A percentile compares a stretch with the other conserved stretches of the same genome.
Conservation (phyloP, 1,140 invertebrate species). For the Drosophila albomicans region DNA sequence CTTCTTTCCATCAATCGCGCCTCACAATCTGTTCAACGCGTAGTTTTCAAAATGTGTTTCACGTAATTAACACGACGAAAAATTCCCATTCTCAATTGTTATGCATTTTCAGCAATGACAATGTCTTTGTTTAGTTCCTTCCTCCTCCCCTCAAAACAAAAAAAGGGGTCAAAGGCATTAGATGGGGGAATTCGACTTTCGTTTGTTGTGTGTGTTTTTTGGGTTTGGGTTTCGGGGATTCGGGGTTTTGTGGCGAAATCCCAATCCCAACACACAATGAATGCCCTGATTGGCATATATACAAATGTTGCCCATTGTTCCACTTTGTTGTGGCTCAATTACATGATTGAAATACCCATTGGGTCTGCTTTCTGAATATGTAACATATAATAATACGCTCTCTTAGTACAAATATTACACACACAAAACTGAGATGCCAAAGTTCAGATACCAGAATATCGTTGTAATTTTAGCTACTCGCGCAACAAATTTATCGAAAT, state of each 20-base stretch:
- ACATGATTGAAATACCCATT: conserved; percentile 23
- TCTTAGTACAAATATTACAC: not conserved
- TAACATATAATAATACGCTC: too few relatives aligned
- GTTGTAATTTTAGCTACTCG: not conserved
- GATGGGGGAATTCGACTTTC: conserved; percentile 1
- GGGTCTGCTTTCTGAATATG: not conserved
- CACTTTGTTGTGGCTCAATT: conserved; percentile 28
- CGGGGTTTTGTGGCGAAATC: not conserved
- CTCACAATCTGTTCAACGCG: not conserved
- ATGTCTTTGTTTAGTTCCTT: conserved; percentile 13
- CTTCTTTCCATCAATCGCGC: not conserved
- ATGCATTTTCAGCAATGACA: not conserved
- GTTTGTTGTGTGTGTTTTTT: not conserved
- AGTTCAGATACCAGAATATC: conserved; percentile 6
- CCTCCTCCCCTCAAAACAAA: too few relatives aligned
- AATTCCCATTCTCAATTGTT: not conserved
- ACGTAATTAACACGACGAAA: conserved; percentile 31
- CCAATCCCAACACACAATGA: conserved; percentile 18
- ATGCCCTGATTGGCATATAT: conserved; percentile 31
- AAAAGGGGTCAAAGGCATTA: not conserved
- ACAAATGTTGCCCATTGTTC: conserved; percentile 28
- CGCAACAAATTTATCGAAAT: too few relatives aligned
- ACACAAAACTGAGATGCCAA: conserved; percentile 4
- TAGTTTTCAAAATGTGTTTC: conserved; percentile 10
- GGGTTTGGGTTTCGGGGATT: not conserved